Conservation (phyloP, 2,113 vertebrate genomes). For the Gasterosteus nipponicus region DNA sequence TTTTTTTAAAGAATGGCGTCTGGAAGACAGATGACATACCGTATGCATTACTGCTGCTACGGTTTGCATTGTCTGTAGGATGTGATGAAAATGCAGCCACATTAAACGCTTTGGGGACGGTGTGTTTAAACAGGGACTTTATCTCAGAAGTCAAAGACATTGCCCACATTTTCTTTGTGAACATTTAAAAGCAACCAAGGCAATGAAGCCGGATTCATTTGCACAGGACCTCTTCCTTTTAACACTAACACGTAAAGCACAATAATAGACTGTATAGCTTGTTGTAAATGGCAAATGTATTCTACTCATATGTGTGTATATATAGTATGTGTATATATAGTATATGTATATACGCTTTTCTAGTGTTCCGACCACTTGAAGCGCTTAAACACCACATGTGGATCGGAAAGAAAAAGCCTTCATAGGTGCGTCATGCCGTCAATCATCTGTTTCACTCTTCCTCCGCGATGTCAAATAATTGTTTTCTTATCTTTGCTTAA, state of each 20-base stretch:
- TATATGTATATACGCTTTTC: too few relatives aligned
- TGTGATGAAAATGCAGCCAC: constrained; percentile 17
- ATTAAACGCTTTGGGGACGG: constrained; percentile 11
- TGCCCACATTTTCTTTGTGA: not conserved
- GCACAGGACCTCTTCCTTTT: not conserved
- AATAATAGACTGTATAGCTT: not conserved
- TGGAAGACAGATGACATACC: constrained; percentile 12
- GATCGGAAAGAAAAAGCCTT: not conserved
- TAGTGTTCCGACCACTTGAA: too few relatives aligned
- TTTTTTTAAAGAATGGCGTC: constrained; percentile 10
- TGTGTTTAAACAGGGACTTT: constrained; percentile 1
- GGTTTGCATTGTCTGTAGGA: constrained; percentile 22
- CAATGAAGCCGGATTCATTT: constrained; percentile 2
- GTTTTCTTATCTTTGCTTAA: constrained; percentile 12
- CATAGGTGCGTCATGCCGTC: constrained; percentile 42
- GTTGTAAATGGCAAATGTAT: not conserved
- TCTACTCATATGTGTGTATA: too few relatives aligned
- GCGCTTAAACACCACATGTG: too few relatives aligned
- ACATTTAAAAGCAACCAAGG: not conserved
- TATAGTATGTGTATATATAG: too few relatives aligned
- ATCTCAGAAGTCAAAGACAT: constrained; percentile 26
- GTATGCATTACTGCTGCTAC: not conserved
- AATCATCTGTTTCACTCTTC: constrained; percentile 40
- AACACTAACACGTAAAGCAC: not conserved
- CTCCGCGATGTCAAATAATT: constrained; percentile 51